A percentile compares a stretch with the other conserved stretches of the same genome.
Conservation (phyloP, 2,797 vertebrate species). For the Eleutherodactylus coqui region DNA sequence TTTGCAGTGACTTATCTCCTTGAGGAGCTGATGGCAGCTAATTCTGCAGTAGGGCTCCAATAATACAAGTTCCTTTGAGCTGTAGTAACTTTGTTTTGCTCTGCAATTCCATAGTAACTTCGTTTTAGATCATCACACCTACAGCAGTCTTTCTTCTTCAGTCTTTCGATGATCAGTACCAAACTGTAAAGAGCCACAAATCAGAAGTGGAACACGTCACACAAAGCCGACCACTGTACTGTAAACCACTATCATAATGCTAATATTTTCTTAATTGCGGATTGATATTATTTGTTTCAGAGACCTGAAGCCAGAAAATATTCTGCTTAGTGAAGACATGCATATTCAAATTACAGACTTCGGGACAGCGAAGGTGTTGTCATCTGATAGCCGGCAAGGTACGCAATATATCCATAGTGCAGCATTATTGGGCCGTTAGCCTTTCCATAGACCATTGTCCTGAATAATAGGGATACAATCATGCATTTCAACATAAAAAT, state of each 20-base stretch:
- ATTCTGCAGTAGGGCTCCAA: too few relatives aligned
- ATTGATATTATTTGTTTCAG: conserved; percentile 74
- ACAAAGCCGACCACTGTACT: background rate
- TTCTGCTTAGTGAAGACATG: conserved; percentile 98
- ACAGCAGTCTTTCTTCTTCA: too few relatives aligned
- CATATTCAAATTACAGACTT: conserved; percentile 99
- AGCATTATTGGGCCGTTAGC: background rate
- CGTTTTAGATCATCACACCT: too few relatives aligned
- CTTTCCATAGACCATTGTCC: background rate
- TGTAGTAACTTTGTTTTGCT: too few relatives aligned
- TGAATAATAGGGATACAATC: background rate
- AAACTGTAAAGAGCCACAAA: too few relatives aligned
- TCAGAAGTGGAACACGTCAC: too few relatives aligned
- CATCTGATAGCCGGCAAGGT: conserved; percentile 97
- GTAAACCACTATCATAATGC: background rate
- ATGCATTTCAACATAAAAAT: background rate
- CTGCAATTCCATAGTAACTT: too few relatives aligned
- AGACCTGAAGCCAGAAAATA: conserved; percentile 99
- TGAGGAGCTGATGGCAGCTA: too few relatives aligned
- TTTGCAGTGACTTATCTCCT: too few relatives aligned
- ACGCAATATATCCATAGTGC: background rate
- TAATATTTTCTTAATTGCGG: background rate
- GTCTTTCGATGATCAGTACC: too few relatives aligned
- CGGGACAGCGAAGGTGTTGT: conserved; percentile 96
- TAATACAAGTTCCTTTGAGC: too few relatives aligned